These are phyloP conservation scores for Bubo blakistoni DNA, from an alignment of 2,113 vertebrate species.

Conservation along the genomic window DNA sequence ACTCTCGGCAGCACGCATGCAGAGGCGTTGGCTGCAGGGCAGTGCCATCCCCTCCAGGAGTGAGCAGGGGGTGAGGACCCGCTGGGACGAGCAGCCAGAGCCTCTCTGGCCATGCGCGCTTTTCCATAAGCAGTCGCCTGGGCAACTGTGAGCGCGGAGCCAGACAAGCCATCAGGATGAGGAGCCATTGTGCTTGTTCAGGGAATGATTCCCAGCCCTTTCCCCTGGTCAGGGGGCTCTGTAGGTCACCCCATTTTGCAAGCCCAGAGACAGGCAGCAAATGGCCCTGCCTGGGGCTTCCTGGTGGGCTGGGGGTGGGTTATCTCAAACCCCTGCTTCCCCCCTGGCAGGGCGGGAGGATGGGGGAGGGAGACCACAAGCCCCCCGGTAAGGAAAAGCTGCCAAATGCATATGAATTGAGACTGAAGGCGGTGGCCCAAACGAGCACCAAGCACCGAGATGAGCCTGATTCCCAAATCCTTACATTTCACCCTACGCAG, in stretches of 20 bases:
- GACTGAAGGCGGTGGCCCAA: accelerated
- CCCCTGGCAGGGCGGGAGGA: not conserved
- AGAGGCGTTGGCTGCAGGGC: not conserved
- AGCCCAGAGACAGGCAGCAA: not conserved
- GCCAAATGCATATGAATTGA: not conserved
- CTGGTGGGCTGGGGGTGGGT: too few species aligned
- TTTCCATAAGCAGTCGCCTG: conserved; percentile 14
- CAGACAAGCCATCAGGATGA: not conserved
- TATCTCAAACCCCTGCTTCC: not conserved
- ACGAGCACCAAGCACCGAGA: not conserved
- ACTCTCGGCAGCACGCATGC: accelerated
- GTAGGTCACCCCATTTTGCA: not conserved
- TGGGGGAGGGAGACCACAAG: not conserved
- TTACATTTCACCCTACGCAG: not conserved
- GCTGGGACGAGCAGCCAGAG: not conserved
- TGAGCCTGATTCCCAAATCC: not conserved
- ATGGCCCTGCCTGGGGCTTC: not conserved
- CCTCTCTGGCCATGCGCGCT: not conserved
- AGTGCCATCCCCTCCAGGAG: not conserved
- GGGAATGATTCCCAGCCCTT: not conserved
- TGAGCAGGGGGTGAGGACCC: not conserved
- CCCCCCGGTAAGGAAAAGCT: not conserved
- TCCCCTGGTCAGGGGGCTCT: not conserved
- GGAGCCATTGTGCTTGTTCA: not conserved
- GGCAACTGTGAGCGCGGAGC: not conserved